Evolutionary conservation across 2,113 vertebrate species (phyloP).

Genomic region (Corythoichthys intestinalis): DNA sequence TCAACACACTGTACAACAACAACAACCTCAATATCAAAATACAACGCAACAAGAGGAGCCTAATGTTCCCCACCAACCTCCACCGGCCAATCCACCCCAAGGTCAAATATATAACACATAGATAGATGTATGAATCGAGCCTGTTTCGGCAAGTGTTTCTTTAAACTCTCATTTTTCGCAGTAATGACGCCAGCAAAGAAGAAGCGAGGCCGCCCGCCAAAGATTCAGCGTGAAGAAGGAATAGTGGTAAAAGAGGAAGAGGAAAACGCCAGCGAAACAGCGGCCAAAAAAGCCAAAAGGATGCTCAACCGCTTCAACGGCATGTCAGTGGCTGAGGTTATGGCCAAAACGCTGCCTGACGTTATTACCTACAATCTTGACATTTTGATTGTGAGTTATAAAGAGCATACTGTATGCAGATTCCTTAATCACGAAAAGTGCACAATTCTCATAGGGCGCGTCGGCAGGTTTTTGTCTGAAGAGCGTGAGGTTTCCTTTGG

Average conservation of each 20-base stretch:
- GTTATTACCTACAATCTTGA: constrained; percentile 92
- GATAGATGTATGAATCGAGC: not conserved
- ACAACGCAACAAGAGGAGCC: constrained; percentile 8
- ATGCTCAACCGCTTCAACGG: constrained; percentile 94
- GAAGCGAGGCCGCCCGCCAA: constrained; percentile 81
- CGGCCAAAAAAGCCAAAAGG: constrained; percentile 87
- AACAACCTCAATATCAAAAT: not conserved
- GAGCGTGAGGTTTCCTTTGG: constrained; percentile 1
- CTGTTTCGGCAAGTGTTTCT: not conserved
- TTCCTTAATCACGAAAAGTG: not conserved
- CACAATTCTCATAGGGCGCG: not conserved
- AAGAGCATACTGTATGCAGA: not conserved
- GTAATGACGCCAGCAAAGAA: constrained; percentile 76
- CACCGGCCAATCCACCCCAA: constrained; percentile 33
- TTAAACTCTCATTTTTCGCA: not conserved
- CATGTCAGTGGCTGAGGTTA: constrained; percentile 88
- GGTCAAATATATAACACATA: constrained; percentile 20
- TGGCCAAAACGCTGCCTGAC: constrained; percentile 92
- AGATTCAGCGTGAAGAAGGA: constrained; percentile 74
- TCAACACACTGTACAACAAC: not conserved
- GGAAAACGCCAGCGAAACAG: constrained; percentile 63
- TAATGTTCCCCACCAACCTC: constrained; percentile 23
- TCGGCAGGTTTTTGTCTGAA: constrained; percentile 10
- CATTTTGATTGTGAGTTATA: constrained; percentile 90
- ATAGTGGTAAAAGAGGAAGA: constrained; percentile 78